phyloP scores from a whole-genome alignment of 2,888 invertebrate species.

The Oligia strigilis region DNA sequence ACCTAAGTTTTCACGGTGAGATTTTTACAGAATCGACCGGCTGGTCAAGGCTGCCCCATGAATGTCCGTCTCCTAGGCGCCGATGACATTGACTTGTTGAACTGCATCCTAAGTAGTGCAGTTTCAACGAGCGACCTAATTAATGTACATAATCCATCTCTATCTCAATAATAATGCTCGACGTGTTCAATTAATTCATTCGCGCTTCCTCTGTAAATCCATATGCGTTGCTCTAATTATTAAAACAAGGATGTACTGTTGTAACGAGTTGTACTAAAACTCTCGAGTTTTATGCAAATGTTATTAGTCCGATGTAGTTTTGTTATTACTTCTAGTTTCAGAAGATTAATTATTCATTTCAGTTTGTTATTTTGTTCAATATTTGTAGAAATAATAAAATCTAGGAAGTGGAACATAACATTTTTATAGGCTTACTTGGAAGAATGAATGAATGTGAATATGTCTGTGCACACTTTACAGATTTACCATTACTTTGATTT shows the following conservation, averaged over 20 bases:
- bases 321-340: conserved; percentile 27
- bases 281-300: conserved; percentile 42
- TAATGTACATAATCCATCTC: conserved; percentile 39
- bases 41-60: too few species aligned
- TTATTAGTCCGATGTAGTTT: conserved; percentile 27
- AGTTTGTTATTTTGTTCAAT: conserved; percentile 4
- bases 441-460: too few species aligned
- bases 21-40: too few species aligned
- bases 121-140: conserved; percentile 14
- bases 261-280: conserved; percentile 51
- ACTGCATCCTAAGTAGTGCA: conserved; percentile 19
- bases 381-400: neutral
- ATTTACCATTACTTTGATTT: neutral
- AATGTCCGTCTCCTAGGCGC: neutral
- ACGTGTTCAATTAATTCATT: conserved; percentile 58
- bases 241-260: conserved; percentile 57
- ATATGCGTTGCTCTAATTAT: conserved; percentile 57
- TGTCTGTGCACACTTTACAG: neutral
- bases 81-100: conserved; percentile 30
- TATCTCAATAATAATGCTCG: conserved; percentile 54
- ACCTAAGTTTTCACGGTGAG: too few species aligned
- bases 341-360: conserved; percentile 17
- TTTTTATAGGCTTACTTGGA: too few species aligned
- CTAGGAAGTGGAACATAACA: neutral
- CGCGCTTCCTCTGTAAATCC: conserved; percentile 52